These are phyloP conservation scores for Mesocricetus auratus DNA, from an alignment of 2,113 vertebrate genomes.

Conservation along the genomic window DNA sequence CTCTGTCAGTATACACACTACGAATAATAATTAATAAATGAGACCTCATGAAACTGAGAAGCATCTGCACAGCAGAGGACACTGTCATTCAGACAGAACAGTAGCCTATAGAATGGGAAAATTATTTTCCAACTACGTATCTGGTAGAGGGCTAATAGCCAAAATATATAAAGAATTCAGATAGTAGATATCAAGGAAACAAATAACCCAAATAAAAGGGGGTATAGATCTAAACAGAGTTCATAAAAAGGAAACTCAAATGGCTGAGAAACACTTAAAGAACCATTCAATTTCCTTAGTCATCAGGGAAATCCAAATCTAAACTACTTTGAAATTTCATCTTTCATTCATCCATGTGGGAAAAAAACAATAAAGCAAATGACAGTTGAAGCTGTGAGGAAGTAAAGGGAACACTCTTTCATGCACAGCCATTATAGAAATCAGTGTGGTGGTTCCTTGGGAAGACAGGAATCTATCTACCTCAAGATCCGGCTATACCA, in stretches of 20 bases:
- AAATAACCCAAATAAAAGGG: not conserved
- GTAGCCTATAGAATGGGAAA: not conserved
- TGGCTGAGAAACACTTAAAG: not conserved
- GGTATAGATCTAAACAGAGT: no score
- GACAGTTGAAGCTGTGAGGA: not conserved
- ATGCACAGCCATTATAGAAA: not conserved
- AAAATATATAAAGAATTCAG: not conserved
- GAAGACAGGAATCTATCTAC: not conserved
- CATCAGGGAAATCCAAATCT: not conserved
- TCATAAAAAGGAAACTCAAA: not conserved
- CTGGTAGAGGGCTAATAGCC: not conserved
- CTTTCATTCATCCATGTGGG: not conserved
- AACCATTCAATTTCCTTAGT: not conserved
- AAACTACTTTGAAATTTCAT: not conserved
- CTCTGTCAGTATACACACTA: rapidly evolving
- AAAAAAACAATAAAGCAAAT: not conserved
- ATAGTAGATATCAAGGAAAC: not conserved
- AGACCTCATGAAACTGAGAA: not conserved
- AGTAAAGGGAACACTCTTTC: not conserved
- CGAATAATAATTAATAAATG: not conserved
- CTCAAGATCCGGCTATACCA: not conserved
- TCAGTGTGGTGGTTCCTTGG: not conserved
- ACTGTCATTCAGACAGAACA: not conserved
- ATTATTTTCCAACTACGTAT: not conserved
- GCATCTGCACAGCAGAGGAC: not conserved